Evolutionary conservation across 2,888 invertebrate species (phyloP).

Genomic region (Spisula subtruncata): DNA sequence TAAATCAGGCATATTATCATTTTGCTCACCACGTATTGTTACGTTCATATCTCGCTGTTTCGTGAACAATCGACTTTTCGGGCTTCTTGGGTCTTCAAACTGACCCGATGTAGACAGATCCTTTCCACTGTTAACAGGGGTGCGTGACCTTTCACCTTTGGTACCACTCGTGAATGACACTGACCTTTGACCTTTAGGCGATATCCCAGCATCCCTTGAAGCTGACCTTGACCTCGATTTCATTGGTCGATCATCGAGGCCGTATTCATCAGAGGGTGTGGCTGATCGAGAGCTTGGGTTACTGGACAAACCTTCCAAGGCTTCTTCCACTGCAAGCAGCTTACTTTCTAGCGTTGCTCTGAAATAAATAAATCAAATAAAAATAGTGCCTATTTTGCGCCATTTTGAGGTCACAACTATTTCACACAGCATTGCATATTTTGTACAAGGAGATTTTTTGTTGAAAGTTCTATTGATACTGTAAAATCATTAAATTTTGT

Average conservation of each 20-base stretch:
- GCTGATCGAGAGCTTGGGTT: conserved; percentile 73
- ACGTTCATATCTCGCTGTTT: conserved; percentile 58
- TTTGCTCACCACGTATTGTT: conserved; percentile 50
- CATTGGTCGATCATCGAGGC: conserved; percentile 59
- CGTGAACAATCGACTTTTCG: conserved; percentile 49
- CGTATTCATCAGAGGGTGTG: conserved; percentile 73
- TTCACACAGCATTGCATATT: no score
- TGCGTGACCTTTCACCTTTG: conserved; percentile 58
- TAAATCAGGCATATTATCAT: conserved; percentile 18
- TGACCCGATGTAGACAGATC: conserved; percentile 25
- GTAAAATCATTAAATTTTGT: no score
- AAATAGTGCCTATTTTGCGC: no score
- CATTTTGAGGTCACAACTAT: neutral
- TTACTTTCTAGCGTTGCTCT: conserved; percentile 73
- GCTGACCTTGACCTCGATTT: conserved; percentile 60
- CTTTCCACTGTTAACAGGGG: conserved; percentile 47
- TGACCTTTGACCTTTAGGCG: conserved; percentile 67
- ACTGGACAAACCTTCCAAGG: conserved; percentile 72
- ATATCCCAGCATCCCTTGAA: conserved; percentile 69
- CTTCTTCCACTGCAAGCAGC: conserved; percentile 74
- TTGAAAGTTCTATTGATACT: no score
- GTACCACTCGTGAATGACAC: conserved; percentile 63
- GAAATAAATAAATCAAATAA: conserved; percentile 36
- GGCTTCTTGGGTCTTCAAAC: conserved; percentile 54
- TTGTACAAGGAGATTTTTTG: no score